These are phyloP conservation scores for Cecidostiba fungosa DNA, from an alignment of 2,888 invertebrate species.

Conservation along the genomic window DNA sequence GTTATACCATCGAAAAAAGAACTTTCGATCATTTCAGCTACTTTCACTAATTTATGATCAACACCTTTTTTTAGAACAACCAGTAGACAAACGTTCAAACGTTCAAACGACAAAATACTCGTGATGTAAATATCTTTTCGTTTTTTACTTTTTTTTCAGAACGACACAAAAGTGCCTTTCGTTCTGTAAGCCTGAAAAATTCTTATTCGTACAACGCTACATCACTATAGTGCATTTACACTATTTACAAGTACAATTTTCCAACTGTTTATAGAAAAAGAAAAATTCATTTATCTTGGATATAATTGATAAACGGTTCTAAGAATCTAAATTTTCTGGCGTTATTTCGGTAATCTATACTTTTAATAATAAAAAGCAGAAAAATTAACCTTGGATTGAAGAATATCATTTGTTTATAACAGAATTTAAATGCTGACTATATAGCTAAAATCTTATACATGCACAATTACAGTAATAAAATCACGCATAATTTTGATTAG, in stretches of 20 bases:
- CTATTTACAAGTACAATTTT: slow-evolving; percentile 72
- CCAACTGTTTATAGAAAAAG: slow-evolving; percentile 32
- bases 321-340: not conserved
- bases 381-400: slow-evolving; percentile 2
- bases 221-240: slow-evolving; percentile 76
- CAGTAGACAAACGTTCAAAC: slow-evolving; percentile 43
- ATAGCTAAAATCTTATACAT: not conserved
- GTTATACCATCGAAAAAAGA: slow-evolving; percentile 20
- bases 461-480: slow-evolving; percentile 1
- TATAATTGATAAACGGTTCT: not conserved
- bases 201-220: slow-evolving; percentile 60
- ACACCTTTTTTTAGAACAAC: slow-evolving; percentile 19
- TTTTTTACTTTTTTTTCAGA: slow-evolving; percentile 21
- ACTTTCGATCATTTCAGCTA: slow-evolving; percentile 7
- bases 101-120: slow-evolving; percentile 52
- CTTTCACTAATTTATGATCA: slow-evolving; percentile 21
- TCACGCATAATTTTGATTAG: not conserved
- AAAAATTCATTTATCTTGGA: slow-evolving; percentile 20
- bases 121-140: slow-evolving; percentile 51
- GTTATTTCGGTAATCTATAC: slow-evolving; percentile 11
- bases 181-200: slow-evolving; percentile 57
- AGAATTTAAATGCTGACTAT: not conserved
- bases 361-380: slow-evolving; percentile 11
- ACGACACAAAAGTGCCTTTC: slow-evolving; percentile 49
- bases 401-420: not conserved